Conservation (phyloP, 2,113 vertebrate species). For the Climacteris rufus region DNA sequence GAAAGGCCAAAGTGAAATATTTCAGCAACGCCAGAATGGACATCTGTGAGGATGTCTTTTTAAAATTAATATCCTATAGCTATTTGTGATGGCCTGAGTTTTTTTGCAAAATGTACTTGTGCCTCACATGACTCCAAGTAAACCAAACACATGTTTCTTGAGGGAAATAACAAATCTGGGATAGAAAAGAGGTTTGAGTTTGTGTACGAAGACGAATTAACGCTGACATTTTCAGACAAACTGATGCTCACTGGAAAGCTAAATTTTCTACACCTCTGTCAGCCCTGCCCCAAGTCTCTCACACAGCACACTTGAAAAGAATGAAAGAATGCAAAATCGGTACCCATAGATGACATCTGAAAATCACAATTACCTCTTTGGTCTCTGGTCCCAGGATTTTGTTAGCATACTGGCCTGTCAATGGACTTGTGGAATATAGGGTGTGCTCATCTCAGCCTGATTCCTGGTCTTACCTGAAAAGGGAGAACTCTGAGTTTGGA, state of each 20-base stretch:
- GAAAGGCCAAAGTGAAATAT: background rate
- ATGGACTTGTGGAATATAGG: background rate
- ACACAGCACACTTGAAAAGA: background rate
- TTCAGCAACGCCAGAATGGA: slow-evolving; percentile 37
- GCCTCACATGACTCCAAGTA: background rate
- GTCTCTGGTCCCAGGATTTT: background rate
- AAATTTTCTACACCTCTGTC: background rate
- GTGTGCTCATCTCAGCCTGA: background rate
- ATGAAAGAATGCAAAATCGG: background rate
- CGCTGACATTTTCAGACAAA: background rate
- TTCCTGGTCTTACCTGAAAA: background rate
- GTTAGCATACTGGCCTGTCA: background rate
- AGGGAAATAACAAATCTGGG: background rate
- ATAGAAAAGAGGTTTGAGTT: background rate
- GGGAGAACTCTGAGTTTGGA: background rate
- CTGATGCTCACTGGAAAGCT: background rate
- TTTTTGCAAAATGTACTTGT: background rate
- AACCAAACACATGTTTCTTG: background rate
- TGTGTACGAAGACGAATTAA: background rate
- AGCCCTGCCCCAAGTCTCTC: background rate
- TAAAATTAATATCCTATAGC: background rate
- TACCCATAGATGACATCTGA: background rate
- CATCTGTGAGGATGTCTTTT: slow-evolving; percentile 40
- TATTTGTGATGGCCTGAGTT: background rate
- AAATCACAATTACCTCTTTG: background rate